These are phyloP conservation scores for Hyperoplus immaculatus DNA, from an alignment of 2,797 vertebrate species.

Conservation along the genomic window DNA sequence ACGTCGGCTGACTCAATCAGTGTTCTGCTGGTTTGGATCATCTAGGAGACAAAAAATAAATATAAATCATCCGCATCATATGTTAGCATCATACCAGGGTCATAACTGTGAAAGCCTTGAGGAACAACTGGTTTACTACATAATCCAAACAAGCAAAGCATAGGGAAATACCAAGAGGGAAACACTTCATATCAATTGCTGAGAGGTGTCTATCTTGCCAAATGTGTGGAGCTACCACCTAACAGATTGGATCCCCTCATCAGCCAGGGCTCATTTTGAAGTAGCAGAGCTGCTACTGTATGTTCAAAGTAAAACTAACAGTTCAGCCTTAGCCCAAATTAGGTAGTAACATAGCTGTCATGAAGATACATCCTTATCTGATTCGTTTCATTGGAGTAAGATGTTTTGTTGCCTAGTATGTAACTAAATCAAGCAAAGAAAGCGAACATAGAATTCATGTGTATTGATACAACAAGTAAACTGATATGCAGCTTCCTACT, in stretches of 20 bases:
- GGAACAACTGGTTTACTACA: not conserved
- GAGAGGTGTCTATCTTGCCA: too few species aligned
- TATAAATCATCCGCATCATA: slow-evolving; percentile 12
- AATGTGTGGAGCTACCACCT: too few species aligned
- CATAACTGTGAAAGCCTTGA: not conserved
- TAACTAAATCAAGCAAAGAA: not conserved
- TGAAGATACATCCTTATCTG: slow-evolving; percentile 41
- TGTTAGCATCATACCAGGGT: not conserved
- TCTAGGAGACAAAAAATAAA: slow-evolving; percentile 79
- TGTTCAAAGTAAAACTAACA: slow-evolving; percentile 27
- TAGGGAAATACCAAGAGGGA: not conserved
- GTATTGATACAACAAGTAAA: not conserved
- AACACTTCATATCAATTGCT: not conserved
- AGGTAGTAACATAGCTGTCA: slow-evolving; percentile 15
- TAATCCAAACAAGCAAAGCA: not conserved
- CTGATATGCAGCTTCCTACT: slow-evolving; percentile 7
- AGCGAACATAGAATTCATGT: not conserved
- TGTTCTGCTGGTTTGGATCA: slow-evolving; percentile 94
- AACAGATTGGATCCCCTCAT: slow-evolving; percentile 1
- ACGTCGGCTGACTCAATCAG: slow-evolving; percentile 92
- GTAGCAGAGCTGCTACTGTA: slow-evolving; percentile 5
- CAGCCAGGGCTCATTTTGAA: not conserved
- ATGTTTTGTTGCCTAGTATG: slow-evolving; percentile 19
- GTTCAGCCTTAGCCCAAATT: slow-evolving; percentile 39
- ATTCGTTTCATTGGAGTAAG: slow-evolving; percentile 42